Evolutionary conservation across 2,797 vertebrate genomes (phyloP).

Genomic region (Oreortyx pictus): DNA sequence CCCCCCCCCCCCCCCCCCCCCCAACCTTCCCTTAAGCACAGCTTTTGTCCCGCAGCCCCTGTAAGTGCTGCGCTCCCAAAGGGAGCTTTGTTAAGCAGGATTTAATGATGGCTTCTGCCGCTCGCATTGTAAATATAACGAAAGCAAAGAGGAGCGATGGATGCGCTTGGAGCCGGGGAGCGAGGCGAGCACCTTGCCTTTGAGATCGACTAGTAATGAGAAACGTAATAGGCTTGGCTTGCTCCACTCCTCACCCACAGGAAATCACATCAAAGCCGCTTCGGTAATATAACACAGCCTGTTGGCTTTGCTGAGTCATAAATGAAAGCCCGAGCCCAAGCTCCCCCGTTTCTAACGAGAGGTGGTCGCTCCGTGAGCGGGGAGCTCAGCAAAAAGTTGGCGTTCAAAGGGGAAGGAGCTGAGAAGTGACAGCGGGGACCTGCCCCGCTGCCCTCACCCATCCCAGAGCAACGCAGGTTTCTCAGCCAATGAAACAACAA

Average conservation of each 20-base stretch:
- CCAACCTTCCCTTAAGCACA: not conserved
- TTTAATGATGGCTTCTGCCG: not conserved
- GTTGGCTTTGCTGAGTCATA: slow-evolving; percentile 62
- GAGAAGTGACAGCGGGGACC: not conserved
- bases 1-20: not conserved
- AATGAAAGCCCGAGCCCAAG: not conserved
- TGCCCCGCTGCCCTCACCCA: not conserved
- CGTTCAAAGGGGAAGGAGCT: not conserved
- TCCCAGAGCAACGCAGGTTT: not conserved
- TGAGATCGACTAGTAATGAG: not conserved
- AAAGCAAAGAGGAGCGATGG: not conserved
- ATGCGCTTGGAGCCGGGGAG: not conserved
- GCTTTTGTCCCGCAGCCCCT: not conserved
- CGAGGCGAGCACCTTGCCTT: not conserved
- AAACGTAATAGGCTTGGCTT: not conserved
- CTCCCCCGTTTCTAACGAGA: not conserved
- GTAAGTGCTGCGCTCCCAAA: not conserved
- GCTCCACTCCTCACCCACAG: not conserved
- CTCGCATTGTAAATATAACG: not conserved
- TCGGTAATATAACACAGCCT: slow-evolving; percentile 49
- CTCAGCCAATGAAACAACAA: not conserved
- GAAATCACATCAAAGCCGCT: slow-evolving; percentile 66
- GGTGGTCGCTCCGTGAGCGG: not conserved
- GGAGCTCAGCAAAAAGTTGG: not conserved
- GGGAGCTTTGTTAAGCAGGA: not conserved